Base-by-base conservation (phyloP, 1,140 invertebrate genomes). In the Heliconius hermathena region DNA sequence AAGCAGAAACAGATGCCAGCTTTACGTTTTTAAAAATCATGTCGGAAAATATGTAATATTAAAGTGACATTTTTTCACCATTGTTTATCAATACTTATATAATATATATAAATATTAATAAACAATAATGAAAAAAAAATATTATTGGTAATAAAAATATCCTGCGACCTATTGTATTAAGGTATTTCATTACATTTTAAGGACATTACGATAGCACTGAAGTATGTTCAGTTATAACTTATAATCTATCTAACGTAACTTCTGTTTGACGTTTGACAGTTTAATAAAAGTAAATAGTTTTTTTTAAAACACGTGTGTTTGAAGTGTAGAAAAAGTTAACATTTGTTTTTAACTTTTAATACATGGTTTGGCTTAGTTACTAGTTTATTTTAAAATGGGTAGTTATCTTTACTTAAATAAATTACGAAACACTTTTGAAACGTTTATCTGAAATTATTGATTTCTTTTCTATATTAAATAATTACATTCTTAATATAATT, bases 241-340 rank as follows among this genome's bases (percentile, higher is more conserved):
- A 11, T 46, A 46, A 13, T 52, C 8, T 8, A 20, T 18, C 18
- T 33, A 33, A 52, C 5, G 2, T 52, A 20, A 2, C 49, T 20
- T 66, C 11, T 5, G 0, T 66, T 29, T 66, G 60, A 29, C 60
- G 22, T 66, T 26, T 66, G 60, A 26, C 26, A 66, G n/a, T 22
- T 57, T 22, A 57, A 22, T 29, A 66, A 66, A 66, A 66, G 26
- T 66, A 66, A 66, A 66, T 66, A 66, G 22, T 29, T 66, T 66
- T 66, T 66, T 66, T 46, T 13, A 16, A 46, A 74, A 74, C 73
- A 74, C 73, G 73, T 74, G 73, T 74, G 46, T 38, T 41, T 41
- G 71, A 72, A 72, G n/a, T 60, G 18, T n/a, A 22, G 57, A 26
- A 26, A 60, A 60, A 60, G 57, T 60, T 57, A 9, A 60, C 22